Evolutionary conservation across 2,888 invertebrate species (phyloP), one percentile per base, ranked within the genome.

Genomic region (Crematogaster levior): DNA sequence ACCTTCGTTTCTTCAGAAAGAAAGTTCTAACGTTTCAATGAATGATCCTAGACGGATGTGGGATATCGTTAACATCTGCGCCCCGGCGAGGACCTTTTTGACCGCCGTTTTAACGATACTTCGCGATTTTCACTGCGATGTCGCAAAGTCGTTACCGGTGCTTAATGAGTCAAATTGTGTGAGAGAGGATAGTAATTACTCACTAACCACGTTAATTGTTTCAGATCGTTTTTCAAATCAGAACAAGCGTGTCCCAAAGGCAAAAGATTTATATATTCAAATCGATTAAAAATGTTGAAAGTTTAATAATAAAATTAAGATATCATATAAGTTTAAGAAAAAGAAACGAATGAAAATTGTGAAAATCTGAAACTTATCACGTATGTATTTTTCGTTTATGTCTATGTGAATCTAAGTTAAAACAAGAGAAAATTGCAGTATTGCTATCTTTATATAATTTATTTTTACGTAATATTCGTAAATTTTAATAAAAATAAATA

Each of bases 41-140:
- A 27, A 43, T 10, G 65, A 5, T 65, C 9, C 24, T 63, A 5
- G 34, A 56, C 56, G 30, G 66, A 68, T 68, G 10, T 12, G n/a
- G 7, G 37, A 48, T 30, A 30, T 70, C 51, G 61, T 68, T 58
- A 65, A 56, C 48, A 65, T 81, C 53, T 56, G 51, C 10, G 24
- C 9, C 15, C 5, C 18, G n/a, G n/a, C 12, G 30, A 9, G 3
- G 65, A 70, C 27, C 12, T 68, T 83, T 56, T 79, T 24, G 58
- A 30, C 10, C 51, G 3, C 30, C 1, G 21, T 21, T 53, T 65
- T 82, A 87, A 84, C 66, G 73, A 63, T 66, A 82, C 21, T 48
- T 3, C 3, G 21, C 34, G 18, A 34, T 70, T 79, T 63, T 65
- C 21, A 37, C 34, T 34, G 34, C 34, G 34, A 34, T n/a, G n/a